Evolutionary conservation across 2,797 vertebrate genomes (phyloP), one percentile per base, ranked within the genome.

Genomic region (Lycodopsis pacificus): DNA sequence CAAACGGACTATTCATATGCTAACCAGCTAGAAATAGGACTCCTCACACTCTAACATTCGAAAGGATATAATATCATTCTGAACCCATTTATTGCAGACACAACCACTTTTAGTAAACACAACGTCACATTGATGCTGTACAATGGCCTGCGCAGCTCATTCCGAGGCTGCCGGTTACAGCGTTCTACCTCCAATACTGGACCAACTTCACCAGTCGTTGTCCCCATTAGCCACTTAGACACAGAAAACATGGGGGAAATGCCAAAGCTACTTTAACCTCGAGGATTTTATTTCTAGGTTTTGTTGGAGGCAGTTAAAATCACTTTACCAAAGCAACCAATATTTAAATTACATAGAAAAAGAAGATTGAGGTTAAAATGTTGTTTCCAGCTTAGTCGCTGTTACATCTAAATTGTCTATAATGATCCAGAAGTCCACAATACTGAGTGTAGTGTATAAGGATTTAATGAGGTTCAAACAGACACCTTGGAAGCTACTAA

Each of bases 1-100:
- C 1, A 38, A 36, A 72, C 9, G 72, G 38, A 20, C 63, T 65
- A 63, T 81, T 69, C 69, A 86, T 66, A 77, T 83, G 65, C 57
- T 81, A 72, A 79, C 51, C 70, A 80, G 65, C 19, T 42, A 46
- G 17, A 73, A 32, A 66, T 49, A 59, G n/a, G 19, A 66, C 46
- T 72, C 19, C 63, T 61, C 42, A 66, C 15, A n/a, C 19, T 11
- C 71, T 32, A 58, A 76, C 71, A 66, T 58, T 36, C 13, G 48
- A 46, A 65, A 74, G 44, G 46, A 77, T 49, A 49, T 3, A 49
- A 49, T 10, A 49, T 7, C 48, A n/a, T 20, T 49, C 19, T 5
- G 19, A 49, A 17, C 12, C 4, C 4, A 9, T 48, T 20, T 3
- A 53, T 13, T 53, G 32, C 2, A 17, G 12, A 59, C 36, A 59